Conservation (phyloP, 2,797 vertebrate species). For the Chaetophractus vellerosus region DNA sequence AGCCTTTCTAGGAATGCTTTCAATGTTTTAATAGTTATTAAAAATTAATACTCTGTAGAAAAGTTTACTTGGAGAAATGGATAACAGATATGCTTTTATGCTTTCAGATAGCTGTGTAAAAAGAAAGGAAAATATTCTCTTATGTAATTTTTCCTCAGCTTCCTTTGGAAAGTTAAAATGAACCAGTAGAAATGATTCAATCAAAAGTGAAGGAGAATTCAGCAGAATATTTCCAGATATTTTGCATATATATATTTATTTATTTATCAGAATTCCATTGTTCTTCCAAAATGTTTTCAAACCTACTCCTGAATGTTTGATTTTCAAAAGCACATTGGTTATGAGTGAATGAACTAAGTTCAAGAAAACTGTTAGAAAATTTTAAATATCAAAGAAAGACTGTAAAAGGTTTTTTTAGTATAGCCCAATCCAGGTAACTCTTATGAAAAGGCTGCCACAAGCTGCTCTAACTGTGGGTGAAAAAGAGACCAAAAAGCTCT, state of each 20-base stretch:
- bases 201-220: not conserved
- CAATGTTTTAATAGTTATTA: not conserved
- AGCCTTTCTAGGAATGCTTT: not conserved
- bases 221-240: not conserved
- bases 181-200: not conserved
- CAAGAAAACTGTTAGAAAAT: not conserved
- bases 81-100: not conserved
- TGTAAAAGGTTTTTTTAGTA: not conserved
- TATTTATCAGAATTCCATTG: not conserved
- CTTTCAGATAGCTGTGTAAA: not conserved
- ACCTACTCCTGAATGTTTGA: not conserved
- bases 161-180: slow-evolving; percentile 25
- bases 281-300: slow-evolving; percentile 10
- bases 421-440: not conserved
- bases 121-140: not conserved
- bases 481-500: not conserved
- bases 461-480: not conserved
- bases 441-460: not conserved
- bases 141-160: not conserved
- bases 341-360: not conserved
- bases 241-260: not conserved
- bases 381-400: not conserved
- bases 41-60: not conserved
- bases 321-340: not conserved
- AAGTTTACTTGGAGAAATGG: not conserved